Base-by-base conservation (phyloP, 1,140 invertebrate species). In the Metopolophium dirhodum region DNA sequence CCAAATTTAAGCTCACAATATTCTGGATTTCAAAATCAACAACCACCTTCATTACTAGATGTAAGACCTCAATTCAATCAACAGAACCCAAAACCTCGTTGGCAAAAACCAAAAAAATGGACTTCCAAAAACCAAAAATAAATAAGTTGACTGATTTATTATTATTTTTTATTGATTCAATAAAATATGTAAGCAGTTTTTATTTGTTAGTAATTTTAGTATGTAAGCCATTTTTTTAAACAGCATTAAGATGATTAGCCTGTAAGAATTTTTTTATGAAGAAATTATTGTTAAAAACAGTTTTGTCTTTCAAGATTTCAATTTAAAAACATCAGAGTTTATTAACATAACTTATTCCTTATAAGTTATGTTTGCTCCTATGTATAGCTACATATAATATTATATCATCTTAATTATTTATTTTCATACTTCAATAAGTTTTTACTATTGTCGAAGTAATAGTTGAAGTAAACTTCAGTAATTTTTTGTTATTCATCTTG, bases 11-110 rank as follows among this genome's bases (percentile, higher is more conserved):
- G 22, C 18, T 7, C 37, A 6, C 51, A 61, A 61, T 35, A 54
- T 37, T 35, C 86, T 88, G n/a, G 6, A 26, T 37, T 57, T 57
- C 51, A 37, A 41, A 51, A 54, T 54, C 30, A 9, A 54, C 47
- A 54, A 23, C 51, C 23, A 26, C 88, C 88, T 37, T 35, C 88
- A 20, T 90, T 90, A 45, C 11, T 90, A n/a, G 20, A 30, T 90
- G 22, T 90, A 45, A 90, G 54, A 68, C 89, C 89, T 6, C 89
- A 90, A 45, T n/a, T 68, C 22, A 68, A 68, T 68, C 51, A 23
- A 51, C 87, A 51, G 22, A 22, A 11, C 20, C n/a, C 18, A 20
- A n/a, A 35, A n/a, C n/a, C 86, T 88, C 20, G 6, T 51, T 26
- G 7, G 18, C 6, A 49, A 88, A 7, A 0, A n/a, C 30, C 20